Evolutionary conservation across 2,797 vertebrate species (phyloP), one percentile per base, ranked within the genome.

Genomic region (Tapirus indicus): DNA sequence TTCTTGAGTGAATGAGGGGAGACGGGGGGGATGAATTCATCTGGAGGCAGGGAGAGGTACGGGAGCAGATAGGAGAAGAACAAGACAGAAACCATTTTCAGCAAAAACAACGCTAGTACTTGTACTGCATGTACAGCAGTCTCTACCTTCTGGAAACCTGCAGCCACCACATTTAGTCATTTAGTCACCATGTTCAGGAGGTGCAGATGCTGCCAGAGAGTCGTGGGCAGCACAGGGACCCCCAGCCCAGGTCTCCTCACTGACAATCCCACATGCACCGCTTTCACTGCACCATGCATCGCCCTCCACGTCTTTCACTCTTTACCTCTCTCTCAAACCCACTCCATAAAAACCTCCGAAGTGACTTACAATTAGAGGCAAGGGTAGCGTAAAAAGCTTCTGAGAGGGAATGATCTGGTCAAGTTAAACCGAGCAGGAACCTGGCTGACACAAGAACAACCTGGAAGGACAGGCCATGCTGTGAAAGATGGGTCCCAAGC

Each of bases 31-130:
- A 54, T 6, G 58, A 29, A 17, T 13, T 20, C n/a, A 7, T 27
- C 54, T 56, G 78, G 35, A 56, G 69, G 64, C 23, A 16, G 54
- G 41, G 5, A 44, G 32, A 41, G 21, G 1, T 13, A 1, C 16
- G 5, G 16, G 9, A 12, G 11, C 0, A 11, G 23, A 10, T 6
- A 18, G 7, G 29, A 35, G 44, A 69, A 64, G 52, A 32, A 14
- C 38, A 58, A 44, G 7, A 47, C 54, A n/a, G 17, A 44, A 3
- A 41, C 60, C 2, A 1, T 27, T 2, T 32, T 17, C 13, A 41
- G 54, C 6, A 35, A 12, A 23, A 27, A 72, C 0, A 20, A 0
- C 0, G 13, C 25, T 7, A 3, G 77, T 6, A 7, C 3, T 1
- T 7, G 21, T 0, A 23, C 3, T 7, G 3, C 2, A 23, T 0